Base-by-base conservation (phyloP, 2,113 vertebrate species). In the Rhinolophus ferrumequinum region DNA sequence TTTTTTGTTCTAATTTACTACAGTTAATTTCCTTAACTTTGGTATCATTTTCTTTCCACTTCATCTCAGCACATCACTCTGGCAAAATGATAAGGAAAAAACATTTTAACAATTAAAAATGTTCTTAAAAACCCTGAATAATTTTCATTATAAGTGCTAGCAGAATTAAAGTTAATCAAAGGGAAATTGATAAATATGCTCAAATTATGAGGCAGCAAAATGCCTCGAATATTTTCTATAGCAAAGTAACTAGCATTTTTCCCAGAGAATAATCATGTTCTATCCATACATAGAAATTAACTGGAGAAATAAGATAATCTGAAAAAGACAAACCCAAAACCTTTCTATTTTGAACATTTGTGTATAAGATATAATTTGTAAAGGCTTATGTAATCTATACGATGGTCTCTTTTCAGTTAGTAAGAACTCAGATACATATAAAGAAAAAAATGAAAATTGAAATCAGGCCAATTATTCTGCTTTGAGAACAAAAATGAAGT, bases 401-500 rank as follows among this genome's bases (percentile, higher is more conserved):
- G 58, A 66, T 26, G 24, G 14, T 47, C 58, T 62, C 14, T 67
- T 95, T 77, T 89, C 58, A 84, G 10, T 64, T 79, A 83, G 30
- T 84, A 11, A 84, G 30, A 95, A 85, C 24, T 84, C 47, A 62
- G 35, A 26, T 54, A 88, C 3, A 41, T 56, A 64, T 75, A 58
- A 70, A 64, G 73, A 91, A 75, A 64, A 81, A 91, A 75, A 52
- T 38, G 6, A 75, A 75, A 79, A 76, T 64, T 22, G 24, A 87
- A 87, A 87, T 90, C 28, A 82, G 15, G 11, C 28, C 33, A 72
- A 50, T 14, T 79, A 14, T 83, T 67, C 64, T 67, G 8, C 58
- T 91, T 79, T 93, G 15, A 91, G n/a, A 95, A 84, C 30, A 94
- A 96, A 89, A 84, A 91, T 64, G 26, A 66, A 77, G 28, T 86